Conservation (phyloP, 2,113 vertebrate genomes). For the Gymnogyps californianus region DNA sequence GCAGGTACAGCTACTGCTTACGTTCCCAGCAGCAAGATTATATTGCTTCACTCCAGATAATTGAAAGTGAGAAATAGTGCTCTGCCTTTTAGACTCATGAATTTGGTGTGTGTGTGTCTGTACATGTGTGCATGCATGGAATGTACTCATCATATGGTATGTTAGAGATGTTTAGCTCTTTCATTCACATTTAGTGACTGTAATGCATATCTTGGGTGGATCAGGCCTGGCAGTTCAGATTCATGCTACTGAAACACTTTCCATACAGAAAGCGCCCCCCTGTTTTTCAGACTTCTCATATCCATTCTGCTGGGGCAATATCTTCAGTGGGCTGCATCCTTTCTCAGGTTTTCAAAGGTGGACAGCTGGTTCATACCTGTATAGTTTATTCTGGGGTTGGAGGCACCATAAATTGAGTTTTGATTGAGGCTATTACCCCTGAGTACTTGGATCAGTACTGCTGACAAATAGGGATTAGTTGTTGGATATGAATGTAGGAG, state of each 20-base stretch:
- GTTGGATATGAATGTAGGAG: not conserved
- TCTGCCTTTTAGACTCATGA: not conserved
- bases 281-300: not conserved
- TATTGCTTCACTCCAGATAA: not conserved
- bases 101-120: not conserved
- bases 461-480: not conserved
- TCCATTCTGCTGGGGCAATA: not conserved
- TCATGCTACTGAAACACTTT: not conserved
- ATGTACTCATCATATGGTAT: not conserved
- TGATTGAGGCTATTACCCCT: not conserved
- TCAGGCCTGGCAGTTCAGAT: not conserved
- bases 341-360: not conserved
- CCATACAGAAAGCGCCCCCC: accelerated
- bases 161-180: not conserved
- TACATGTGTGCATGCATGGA: not conserved
- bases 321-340: not conserved
- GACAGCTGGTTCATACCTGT: not conserved
- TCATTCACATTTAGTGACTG: not conserved
- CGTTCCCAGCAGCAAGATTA: not conserved
- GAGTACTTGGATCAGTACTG: accelerated
- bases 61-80: not conserved
- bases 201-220: not conserved
- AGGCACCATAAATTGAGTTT: not conserved
- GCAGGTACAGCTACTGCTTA: not conserved
- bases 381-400: not conserved